Evolutionary conservation across 2,888 invertebrate species (phyloP), one percentile per base, ranked within the genome.

Genomic region (Cyclophora punctaria): DNA sequence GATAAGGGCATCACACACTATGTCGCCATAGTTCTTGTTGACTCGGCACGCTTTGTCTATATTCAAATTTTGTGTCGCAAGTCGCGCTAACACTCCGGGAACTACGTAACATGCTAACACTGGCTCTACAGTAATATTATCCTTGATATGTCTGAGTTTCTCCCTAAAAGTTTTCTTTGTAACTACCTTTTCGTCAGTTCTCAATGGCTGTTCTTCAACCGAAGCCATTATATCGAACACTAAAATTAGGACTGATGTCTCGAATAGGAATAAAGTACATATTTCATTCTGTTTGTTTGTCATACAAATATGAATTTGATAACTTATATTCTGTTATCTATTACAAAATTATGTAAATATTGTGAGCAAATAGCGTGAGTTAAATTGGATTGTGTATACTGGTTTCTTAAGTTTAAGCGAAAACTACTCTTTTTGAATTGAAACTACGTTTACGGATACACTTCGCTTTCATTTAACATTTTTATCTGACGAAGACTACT

Each of bases 11-110:
- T 92, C 91, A 73, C 96, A 96, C 0, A 95, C 90, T 49, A 89
- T 83, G 48, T 92, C 90, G 0, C 92, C 89, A 69, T 93, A 95
- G 0, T 85, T 86, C 67, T 94, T 85, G 69, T 96, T 96, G 0
- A 96, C 95, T 33, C 95, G 83, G 66, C 96, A 96, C 0, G 95
- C 95, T 80, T 96, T 96, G 69, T 95, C 95, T 61, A 96, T 83
- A 77, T 95, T 95, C 33, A 96, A 78, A 77, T 96, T 96, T 78
- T 95, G 95, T 3, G 94, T 94, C 3, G 95, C 95, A 50, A 96
- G 74, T 55, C 92, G 91, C 0, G 94, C 92, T n/a, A 91, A 66
- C 1, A 89, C 88, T 57, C 90, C 90, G 2, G 93, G 92, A 57
- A 93, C 80, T 0, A 92, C 90, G 63, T 91, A 92, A 50, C 90